Evolutionary conservation across 2,113 vertebrate species (phyloP).

Genomic region (Hymenochirus boettgeri): DNA sequence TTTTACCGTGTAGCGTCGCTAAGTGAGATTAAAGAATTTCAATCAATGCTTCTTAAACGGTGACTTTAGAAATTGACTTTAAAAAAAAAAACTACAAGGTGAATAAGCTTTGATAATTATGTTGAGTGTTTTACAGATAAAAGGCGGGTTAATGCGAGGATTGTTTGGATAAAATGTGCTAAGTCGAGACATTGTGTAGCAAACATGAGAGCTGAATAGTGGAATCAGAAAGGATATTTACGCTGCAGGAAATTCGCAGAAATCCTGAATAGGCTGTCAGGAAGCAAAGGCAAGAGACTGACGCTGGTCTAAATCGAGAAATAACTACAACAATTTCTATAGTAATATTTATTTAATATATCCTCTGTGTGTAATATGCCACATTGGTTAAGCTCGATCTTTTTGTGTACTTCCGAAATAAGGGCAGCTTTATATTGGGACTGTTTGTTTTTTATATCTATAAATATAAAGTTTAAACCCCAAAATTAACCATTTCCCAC

Average conservation of each 20-base stretch:
- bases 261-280: slow-evolving; percentile 2
- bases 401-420: neutral
- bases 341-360: neutral
- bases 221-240: slow-evolving; percentile 2
- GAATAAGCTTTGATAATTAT: slow-evolving; percentile 1
- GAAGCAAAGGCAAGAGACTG: neutral
- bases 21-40: slow-evolving; percentile 5
- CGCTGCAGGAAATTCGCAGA: neutral
- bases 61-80: slow-evolving; percentile 1
- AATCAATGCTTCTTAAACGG: neutral
- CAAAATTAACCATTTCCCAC: too few relatives aligned
- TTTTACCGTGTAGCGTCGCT: neutral
- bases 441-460: too few relatives aligned
- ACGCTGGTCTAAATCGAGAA: neutral
- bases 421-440: too few relatives aligned
- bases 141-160: neutral
- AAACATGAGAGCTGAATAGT: neutral
- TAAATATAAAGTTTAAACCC: too few relatives aligned
- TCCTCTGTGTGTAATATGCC: neutral
- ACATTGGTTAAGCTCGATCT: neutral
- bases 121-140: neutral
- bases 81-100: neutral
- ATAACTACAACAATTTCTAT: neutral
- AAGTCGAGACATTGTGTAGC: neutral
- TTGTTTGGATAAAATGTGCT: slow-evolving; percentile 5